phyloP scores from a whole-genome alignment of 2,797 vertebrate species.

The Acipenser oxyrinchus region DNA sequence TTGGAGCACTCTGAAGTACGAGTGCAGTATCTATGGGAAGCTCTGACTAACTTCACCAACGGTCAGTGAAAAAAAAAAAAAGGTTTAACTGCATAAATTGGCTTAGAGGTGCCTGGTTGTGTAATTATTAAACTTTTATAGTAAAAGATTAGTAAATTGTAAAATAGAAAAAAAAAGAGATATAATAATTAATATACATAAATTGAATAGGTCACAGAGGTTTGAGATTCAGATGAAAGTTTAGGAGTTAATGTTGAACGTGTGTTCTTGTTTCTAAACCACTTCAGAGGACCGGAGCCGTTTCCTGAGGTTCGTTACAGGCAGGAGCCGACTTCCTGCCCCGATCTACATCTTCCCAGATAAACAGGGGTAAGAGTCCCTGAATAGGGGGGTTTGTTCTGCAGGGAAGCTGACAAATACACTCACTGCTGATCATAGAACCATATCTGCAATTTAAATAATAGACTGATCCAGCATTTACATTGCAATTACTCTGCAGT shows the following conservation, averaged over 20 bases:
- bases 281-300: slow-evolving; percentile 90
- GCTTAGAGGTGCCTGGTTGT: no score
- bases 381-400: background rate
- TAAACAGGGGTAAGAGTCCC: slow-evolving; percentile 75
- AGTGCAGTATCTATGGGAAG: slow-evolving; percentile 94
- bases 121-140: no score
- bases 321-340: slow-evolving; percentile 91
- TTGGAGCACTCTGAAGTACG: slow-evolving; percentile 77
- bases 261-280: slow-evolving; percentile 23
- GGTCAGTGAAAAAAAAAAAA: slow-evolving; percentile 50
- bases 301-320: slow-evolving; percentile 93
- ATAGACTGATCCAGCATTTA: background rate
- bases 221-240: no score
- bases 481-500: background rate
- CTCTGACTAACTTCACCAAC: slow-evolving; percentile 91
- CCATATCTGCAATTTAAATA: background rate
- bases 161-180: no score
- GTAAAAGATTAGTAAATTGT: no score
- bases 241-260: no score
- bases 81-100: no score
- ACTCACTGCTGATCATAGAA: background rate
- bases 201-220: no score
- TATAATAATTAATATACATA: no score
- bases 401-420: background rate
- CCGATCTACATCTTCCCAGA: slow-evolving; percentile 92